phyloP scores from a whole-genome alignment of 2,797 vertebrate species.

The Emys orbicularis region DNA sequence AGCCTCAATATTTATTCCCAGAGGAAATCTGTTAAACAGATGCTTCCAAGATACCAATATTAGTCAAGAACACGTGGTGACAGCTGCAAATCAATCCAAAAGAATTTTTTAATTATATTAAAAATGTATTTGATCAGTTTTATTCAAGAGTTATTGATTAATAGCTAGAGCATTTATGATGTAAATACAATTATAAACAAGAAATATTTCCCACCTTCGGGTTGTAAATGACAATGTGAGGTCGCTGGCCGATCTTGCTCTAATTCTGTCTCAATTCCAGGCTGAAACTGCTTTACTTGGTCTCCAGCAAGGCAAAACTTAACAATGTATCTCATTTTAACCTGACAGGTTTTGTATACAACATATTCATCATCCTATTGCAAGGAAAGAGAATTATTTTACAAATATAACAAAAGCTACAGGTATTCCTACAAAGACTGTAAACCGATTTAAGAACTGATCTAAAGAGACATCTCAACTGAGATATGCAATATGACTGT shows the following conservation, averaged over 20 bases:
- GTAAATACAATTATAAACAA: constrained; percentile 2
- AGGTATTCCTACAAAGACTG: not conserved
- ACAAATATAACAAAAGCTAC: not conserved
- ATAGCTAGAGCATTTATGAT: not conserved
- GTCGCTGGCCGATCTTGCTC: not conserved
- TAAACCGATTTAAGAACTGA: constrained; percentile 5
- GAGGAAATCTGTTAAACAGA: constrained; percentile 27
- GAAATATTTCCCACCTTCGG: constrained; percentile 64
- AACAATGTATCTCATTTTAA: constrained; percentile 89
- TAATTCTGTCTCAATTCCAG: constrained; percentile 49
- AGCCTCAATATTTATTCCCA: not conserved
- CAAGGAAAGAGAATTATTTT: constrained; percentile 43
- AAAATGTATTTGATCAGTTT: not conserved
- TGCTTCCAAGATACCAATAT: not conserved
- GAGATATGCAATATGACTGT: not conserved
- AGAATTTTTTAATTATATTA: not conserved
- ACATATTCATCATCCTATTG: constrained; percentile 90
- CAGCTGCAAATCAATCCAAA: accelerated
- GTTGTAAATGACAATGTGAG: not conserved
- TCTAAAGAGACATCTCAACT: not conserved
- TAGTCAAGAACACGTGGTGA: not conserved
- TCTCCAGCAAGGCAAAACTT: constrained; percentile 84
- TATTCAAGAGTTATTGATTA: not conserved
- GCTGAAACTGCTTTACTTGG: constrained; percentile 81
- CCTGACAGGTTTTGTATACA: constrained; percentile 88